A percentile compares a stretch with the other conserved stretches of the same genome.
phyloP scores from a whole-genome alignment of 2,888 invertebrate species.

The Nebria salina region DNA sequence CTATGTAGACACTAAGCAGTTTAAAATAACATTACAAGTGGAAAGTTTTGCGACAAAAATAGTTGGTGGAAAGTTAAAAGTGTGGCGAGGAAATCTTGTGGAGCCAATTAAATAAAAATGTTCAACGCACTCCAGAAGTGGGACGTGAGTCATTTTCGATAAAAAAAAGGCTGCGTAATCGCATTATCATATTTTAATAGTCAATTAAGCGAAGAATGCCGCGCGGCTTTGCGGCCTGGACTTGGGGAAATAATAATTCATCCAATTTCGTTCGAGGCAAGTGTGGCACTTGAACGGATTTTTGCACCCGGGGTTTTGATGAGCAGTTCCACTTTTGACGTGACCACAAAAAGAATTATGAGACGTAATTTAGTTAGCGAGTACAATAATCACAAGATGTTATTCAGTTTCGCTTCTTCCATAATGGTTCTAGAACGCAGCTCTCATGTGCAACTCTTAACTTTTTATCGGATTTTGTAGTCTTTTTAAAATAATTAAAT shows the following conservation, averaged over 20 bases:
- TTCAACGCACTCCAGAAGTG: neutral
- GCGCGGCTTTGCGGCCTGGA: neutral
- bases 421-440: too few relatives aligned
- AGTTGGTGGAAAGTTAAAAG: neutral
- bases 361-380: too few relatives aligned
- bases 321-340: neutral
- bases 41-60: neutral
- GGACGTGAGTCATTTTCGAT: constrained; percentile 32
- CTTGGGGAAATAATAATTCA: neutral
- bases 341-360: neutral
- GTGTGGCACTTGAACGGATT: neutral
- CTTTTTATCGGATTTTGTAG: neutral
- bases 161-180: constrained; percentile 38
- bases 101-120: neutral
- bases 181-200: constrained; percentile 45
- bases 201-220: constrained; percentile 27
- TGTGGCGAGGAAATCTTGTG: neutral
- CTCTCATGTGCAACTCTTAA: too few relatives aligned
- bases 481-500: neutral
- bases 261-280: neutral
- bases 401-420: too few relatives aligned
- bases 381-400: too few relatives aligned
- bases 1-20: neutral
- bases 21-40: neutral
- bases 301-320: neutral